Evolutionary conservation across 1,140 invertebrate species (phyloP).

Genomic region (Asbolus verrucosus): DNA sequence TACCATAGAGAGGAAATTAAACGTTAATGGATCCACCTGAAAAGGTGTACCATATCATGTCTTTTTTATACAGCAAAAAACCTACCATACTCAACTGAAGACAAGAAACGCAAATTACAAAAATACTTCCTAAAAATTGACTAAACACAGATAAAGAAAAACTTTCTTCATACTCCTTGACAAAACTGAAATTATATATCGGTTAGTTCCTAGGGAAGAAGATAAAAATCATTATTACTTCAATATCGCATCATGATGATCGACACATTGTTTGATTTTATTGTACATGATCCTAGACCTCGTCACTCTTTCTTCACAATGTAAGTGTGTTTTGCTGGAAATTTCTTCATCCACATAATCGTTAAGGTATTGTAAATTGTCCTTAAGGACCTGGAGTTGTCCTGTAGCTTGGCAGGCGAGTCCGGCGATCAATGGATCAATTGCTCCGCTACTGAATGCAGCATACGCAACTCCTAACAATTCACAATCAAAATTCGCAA

Average conservation of each 20-base stretch:
- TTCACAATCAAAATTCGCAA: neutral
- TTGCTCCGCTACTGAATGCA: neutral
- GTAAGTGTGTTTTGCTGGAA: no score
- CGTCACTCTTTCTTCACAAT: no score
- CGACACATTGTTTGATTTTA: slow-evolving; percentile 50
- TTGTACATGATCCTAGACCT: no score
- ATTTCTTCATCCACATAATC: neutral
- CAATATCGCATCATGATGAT: slow-evolving; percentile 56
- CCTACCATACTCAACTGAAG: slow-evolving; percentile 48
- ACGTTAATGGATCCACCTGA: neutral
- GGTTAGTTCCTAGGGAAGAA: neutral
- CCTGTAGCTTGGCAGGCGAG: slow-evolving; percentile 3
- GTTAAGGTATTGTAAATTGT: slow-evolving; percentile 41
- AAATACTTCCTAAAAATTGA: slow-evolving; percentile 59
- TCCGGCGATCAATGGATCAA: slow-evolving; percentile 1
- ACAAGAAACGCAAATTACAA: slow-evolving; percentile 59
- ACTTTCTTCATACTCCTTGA: neutral
- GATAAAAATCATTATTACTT: slow-evolving; percentile 4
- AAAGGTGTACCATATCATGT: neutral
- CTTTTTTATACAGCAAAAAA: neutral
- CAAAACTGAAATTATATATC: slow-evolving; percentile 9
- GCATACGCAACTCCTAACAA: neutral
- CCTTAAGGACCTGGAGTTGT: slow-evolving; percentile 58
- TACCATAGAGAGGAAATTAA: neutral
- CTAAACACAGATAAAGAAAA: slow-evolving; percentile 21